Evolutionary conservation across 2,888 invertebrate species (phyloP), one percentile per base, ranked within the genome.

Genomic region (Trachelus tabidus): DNA sequence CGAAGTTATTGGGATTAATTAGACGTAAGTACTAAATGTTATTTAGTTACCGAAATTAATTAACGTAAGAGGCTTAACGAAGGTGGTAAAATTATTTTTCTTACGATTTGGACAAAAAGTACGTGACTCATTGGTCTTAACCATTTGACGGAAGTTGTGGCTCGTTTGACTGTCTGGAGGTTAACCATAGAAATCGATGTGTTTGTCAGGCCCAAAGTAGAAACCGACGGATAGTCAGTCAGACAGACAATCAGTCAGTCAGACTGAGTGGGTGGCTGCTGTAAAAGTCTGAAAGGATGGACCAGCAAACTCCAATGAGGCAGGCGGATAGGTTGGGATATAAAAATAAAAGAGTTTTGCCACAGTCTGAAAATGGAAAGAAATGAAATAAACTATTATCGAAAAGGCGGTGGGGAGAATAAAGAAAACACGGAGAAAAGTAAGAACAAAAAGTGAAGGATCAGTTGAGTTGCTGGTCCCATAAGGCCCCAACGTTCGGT

Each of bases 331-430:
- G 56, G 56, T 56, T 56, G 23, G 56, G 56, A 56, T 56, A 23
- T 9, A 23, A 56, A 56, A 56, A 56, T 56, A 56, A 56, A 23
- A 23, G 56, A 56, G 9, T 56, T 23, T 9, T 2, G 56, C 23
- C 56, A 6, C 2, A 23, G 23, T 23, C 56, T 30, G 9, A 34
- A 71, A 71, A 71, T 71, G 34, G 71, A 71, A 71, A 34, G 31
- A 71, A 71, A 71, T 31, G 23, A 71, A 71, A 30, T 71, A 30
- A 71, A 71, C 71, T 71, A 30, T 71, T 71, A 71, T 71, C 71
- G 30, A 71, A 34, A 3, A 71, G 34, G 15, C 31, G 11, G 15
- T 31, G 23, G 11, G 71, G 31, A 23, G 71, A 11, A 34, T 34
- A 71, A 34, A 71, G 11, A 23, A 56, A 56, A 23, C 35, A 56